A percentile compares a stretch with the other conserved stretches of the same genome.
These are phyloP conservation scores for Recurvirostra avosetta DNA, from an alignment of 2,113 vertebrate species.

Conservation along the genomic window DNA sequence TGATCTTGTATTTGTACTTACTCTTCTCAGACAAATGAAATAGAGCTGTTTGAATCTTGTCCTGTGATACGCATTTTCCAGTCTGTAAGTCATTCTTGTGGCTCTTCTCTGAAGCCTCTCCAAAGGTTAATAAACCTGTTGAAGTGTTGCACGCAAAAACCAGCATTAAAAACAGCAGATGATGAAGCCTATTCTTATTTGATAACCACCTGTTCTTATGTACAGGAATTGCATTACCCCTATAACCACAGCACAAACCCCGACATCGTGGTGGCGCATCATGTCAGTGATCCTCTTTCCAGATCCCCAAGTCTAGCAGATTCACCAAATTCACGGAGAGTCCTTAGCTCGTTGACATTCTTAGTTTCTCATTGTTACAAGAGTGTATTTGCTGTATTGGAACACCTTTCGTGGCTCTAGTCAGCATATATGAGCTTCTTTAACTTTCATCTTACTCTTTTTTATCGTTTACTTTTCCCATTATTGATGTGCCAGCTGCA, in stretches of 20 bases:
- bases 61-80: background rate
- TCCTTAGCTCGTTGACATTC: background rate
- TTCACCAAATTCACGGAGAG: fast-evolving
- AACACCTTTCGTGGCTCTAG: background rate
- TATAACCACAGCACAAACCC: background rate
- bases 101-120: background rate
- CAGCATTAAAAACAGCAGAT: background rate
- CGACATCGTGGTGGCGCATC: fast-evolving
- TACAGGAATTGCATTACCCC: background rate
- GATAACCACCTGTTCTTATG: background rate
- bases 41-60: background rate
- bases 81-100: background rate
- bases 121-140: background rate
- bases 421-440: background rate
- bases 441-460: background rate
- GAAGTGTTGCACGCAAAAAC: background rate
- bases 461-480: background rate
- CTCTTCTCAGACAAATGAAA: background rate
- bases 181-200: background rate
- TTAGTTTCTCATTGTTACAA: background rate
- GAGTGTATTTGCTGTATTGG: background rate
- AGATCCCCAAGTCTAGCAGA: background rate
- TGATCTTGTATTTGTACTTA: background rate
- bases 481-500: background rate
- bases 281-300: fast-evolving